These are phyloP conservation scores for Pocillopora meandrina DNA, from an alignment of 92 coral and sea anemone species.

Conservation along the genomic window DNA sequence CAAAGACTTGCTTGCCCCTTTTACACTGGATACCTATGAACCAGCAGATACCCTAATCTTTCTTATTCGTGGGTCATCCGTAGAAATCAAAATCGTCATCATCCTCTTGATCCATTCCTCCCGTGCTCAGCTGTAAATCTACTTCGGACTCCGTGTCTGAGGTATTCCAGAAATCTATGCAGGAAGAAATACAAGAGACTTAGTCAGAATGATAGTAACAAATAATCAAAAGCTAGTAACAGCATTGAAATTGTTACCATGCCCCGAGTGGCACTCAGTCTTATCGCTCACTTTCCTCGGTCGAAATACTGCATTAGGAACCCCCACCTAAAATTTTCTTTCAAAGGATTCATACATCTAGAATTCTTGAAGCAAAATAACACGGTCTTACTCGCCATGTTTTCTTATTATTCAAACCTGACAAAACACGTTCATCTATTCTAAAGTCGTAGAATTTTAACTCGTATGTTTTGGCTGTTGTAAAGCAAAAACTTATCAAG, in stretches of 20 bases:
- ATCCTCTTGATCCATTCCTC: slow-evolving; percentile 61
- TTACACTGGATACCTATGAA: not conserved
- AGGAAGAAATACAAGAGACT: not conserved
- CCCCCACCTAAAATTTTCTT: no score
- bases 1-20: no score
- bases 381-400: no score
- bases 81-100: slow-evolving; percentile 96
- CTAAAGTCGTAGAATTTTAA: no score
- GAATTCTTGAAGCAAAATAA: no score
- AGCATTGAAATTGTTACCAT: not conserved
- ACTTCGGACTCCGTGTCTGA: slow-evolving; percentile 97
- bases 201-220: not conserved
- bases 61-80: slow-evolving; percentile 46
- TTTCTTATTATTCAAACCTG: no score
- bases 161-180: slow-evolving; percentile 91
- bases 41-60: not conserved
- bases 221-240: not conserved
- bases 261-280: not conserved
- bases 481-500: no score
- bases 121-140: slow-evolving; percentile 91
- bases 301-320: no score
- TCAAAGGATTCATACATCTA: no score
- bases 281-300: not conserved
- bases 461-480: no score
- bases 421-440: no score